Evolutionary conservation across 2,797 vertebrate genomes (phyloP), one percentile per base, ranked within the genome.

Genomic region (Sebastolobus alascanus): DNA sequence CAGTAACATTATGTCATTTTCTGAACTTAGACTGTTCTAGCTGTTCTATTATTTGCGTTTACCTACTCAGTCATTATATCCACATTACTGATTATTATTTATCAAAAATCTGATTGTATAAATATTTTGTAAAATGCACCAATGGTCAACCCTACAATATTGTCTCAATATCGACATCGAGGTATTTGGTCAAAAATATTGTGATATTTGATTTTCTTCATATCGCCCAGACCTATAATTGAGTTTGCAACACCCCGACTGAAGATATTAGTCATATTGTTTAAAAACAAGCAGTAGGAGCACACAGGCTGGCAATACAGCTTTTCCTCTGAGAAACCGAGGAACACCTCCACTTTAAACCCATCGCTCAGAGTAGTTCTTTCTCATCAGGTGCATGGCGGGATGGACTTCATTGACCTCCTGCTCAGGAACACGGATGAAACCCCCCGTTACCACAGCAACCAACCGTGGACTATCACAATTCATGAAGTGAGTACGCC

Each of bases 351-450:
- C 7, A 33, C 37, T 56, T 12, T 9, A 22, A 71, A 74, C 8
- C 37, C 50, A 18, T 65, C 3, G 33, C 46, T 87, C 56, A 78
- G 25, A 65, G 22, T 33, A 18, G 18, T 59, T 78, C 18, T 27
- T 63, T 80, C 20, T 0, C 90, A 90, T 76, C 86, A 94, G 93
- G 77, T 75, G 6, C 66, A 80, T 0, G 78, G 92, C 63, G 94
- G 94, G 82, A 86, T 97, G 66, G 96, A 97, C 37, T 91, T 97
- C 25, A 91, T 96, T 72, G 97, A 98, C 65, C 95, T 97, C 7
- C 93, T 97, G 2, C 96, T 97, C 2, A 95, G 96, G 68, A 89
- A 70, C 9, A 91, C 96, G 75, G 95, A 97, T 0, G 97, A 96
- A 75, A 88, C 95, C 75, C 84, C 93, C 11, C 61, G 93, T 1